These are phyloP conservation scores for Remorina albescens DNA, from an alignment of 2,797 vertebrate genomes.

Conservation along the genomic window DNA sequence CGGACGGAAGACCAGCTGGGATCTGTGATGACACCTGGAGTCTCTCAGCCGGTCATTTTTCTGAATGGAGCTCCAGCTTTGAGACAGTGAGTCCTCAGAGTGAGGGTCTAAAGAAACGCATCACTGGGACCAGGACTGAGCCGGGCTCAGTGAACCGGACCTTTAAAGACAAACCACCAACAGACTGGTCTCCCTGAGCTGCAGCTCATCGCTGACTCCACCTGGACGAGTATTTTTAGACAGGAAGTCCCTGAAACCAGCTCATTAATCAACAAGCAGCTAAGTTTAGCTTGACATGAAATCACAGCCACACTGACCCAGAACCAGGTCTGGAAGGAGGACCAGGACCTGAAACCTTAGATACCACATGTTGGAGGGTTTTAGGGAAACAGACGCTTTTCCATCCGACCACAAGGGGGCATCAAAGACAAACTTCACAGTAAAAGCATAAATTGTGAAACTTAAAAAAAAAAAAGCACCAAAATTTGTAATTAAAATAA, in stretches of 20 bases:
- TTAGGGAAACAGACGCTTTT: neutral
- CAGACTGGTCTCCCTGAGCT: slow-evolving; percentile 32
- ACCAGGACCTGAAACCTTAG: neutral
- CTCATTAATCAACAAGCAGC: slow-evolving; percentile 71
- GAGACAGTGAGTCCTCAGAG: slow-evolving; percentile 41
- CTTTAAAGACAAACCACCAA: slow-evolving; percentile 8
- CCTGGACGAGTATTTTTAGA: slow-evolving; percentile 66
- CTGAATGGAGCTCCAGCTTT: slow-evolving; percentile 60
- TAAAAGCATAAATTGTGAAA: no score
- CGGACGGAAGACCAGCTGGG: slow-evolving; percentile 11
- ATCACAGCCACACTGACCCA: slow-evolving; percentile 29
- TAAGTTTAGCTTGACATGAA: slow-evolving; percentile 71
- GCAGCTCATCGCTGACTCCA: slow-evolving; percentile 62
- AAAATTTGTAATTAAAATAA: no score
- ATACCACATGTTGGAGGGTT: neutral
- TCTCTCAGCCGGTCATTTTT: slow-evolving; percentile 61
- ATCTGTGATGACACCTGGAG: slow-evolving; percentile 70
- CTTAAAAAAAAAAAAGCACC: no score
- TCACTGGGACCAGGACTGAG: slow-evolving; percentile 10
- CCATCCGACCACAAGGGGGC: neutral
- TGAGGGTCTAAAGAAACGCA: slow-evolving; percentile 3
- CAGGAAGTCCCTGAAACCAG: slow-evolving; percentile 58
- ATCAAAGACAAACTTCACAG: no score
- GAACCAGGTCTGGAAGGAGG: slow-evolving; percentile 19
- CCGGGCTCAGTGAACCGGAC: slow-evolving; percentile 1